phyloP scores from a whole-genome alignment of 2,888 invertebrate species.

The Archaeoteleia sp. region DNA sequence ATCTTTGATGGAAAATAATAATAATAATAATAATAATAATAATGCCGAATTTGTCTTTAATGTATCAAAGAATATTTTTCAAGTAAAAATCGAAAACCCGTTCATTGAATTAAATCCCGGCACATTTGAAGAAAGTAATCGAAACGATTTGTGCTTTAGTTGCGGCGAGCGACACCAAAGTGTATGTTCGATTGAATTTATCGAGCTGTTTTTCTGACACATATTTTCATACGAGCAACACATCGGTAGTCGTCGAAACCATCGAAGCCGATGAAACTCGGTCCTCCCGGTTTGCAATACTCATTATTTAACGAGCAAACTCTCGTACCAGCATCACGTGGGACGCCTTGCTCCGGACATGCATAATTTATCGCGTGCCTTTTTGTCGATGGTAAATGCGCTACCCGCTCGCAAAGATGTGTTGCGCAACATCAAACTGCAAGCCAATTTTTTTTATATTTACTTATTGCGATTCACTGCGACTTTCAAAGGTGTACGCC shows the following conservation, averaged over 20 bases:
- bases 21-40: too few species aligned
- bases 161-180: constrained; percentile 45
- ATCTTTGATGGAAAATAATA: too few species aligned
- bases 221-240: constrained; percentile 54
- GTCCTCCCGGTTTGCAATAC: constrained; percentile 40
- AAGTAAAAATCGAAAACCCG: too few species aligned
- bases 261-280: constrained; percentile 34
- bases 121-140: too few species aligned
- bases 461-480: constrained; percentile 37
- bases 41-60: too few species aligned
- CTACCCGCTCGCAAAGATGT: constrained; percentile 36
- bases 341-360: constrained; percentile 58
- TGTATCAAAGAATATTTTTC: too few species aligned
- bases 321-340: constrained; percentile 59
- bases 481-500: constrained; percentile 14
- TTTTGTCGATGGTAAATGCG: constrained; percentile 57
- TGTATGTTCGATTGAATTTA: constrained; percentile 58
- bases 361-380: constrained; percentile 64
- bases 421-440: constrained; percentile 51
- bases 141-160: constrained; percentile 6
- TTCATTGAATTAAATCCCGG: too few species aligned
- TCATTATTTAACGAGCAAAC: constrained; percentile 63
- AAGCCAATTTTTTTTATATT: constrained; percentile 31
- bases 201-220: constrained; percentile 49
- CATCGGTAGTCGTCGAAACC: constrained; percentile 52